These are phyloP conservation scores for Synanthedon myopaeformis DNA, from an alignment of 2,888 invertebrate species.

Conservation along the genomic window DNA sequence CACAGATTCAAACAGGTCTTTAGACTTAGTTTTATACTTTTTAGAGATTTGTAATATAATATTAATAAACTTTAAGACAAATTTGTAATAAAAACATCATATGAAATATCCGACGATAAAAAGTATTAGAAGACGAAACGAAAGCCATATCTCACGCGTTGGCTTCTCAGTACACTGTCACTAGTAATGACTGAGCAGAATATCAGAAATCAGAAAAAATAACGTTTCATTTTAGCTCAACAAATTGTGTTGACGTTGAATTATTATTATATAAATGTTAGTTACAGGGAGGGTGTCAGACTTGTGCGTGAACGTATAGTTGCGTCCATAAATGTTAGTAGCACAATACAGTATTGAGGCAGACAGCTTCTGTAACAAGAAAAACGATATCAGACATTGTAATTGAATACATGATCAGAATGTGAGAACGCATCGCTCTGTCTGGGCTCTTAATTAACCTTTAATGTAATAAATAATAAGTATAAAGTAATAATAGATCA, in stretches of 20 bases:
- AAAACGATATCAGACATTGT: conserved; percentile 23
- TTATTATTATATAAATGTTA: conserved; percentile 2
- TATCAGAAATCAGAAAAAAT: conserved; percentile 9
- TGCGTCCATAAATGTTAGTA: conserved; percentile 11
- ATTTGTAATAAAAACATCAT: no score
- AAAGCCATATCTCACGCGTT: no score
- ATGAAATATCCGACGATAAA: no score
- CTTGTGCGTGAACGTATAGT: neutral
- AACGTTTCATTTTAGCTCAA: conserved; percentile 2
- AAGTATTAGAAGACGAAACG: no score
- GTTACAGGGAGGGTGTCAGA: neutral
- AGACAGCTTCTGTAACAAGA: conserved; percentile 5
- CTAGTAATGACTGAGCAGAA: conserved; percentile 7
- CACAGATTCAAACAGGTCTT: no score
- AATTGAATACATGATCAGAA: conserved; percentile 33
- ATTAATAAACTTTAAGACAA: no score
- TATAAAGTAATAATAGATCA: no score
- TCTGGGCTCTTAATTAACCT: neutral
- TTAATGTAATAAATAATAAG: no score
- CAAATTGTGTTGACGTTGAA: conserved; percentile 3
- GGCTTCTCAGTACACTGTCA: conserved; percentile 5
- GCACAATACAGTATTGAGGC: conserved; percentile 8
- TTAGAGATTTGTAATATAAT: no score
- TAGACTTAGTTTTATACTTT: no score
- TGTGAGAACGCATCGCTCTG: conserved; percentile 7